phyloP scores from a whole-genome alignment of 2,797 vertebrate genomes.

The Halcyon badia region DNA sequence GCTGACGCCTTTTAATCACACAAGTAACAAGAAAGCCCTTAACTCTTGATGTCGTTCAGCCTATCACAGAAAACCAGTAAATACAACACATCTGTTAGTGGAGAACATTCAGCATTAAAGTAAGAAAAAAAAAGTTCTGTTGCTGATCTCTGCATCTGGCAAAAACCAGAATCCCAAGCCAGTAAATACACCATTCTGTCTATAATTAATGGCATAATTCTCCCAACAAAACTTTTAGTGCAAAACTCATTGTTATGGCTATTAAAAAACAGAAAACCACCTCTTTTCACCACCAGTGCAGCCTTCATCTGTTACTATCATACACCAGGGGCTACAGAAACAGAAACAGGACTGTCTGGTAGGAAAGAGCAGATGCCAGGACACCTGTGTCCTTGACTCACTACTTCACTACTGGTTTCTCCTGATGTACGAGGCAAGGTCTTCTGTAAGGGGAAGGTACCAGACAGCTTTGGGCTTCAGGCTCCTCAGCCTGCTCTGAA shows the following conservation, averaged over 20 bases:
- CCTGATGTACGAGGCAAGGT: background rate
- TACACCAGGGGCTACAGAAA: background rate
- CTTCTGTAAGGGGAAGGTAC: background rate
- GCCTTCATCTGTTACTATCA: background rate
- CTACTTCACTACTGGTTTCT: background rate
- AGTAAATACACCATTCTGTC: background rate
- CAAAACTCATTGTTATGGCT: background rate
- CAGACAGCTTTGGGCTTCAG: background rate
- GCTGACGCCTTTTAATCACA: background rate
- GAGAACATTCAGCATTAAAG: background rate
- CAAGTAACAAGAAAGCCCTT: background rate
- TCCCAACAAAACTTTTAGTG: background rate
- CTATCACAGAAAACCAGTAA: background rate
- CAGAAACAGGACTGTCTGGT: background rate
- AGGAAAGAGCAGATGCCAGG: background rate
- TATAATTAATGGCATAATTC: background rate
- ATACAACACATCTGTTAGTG: conserved; percentile 1
- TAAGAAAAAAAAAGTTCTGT: background rate
- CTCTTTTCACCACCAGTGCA: background rate
- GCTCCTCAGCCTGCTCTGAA: background rate
- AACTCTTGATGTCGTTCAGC: background rate
- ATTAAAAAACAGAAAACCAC: background rate
- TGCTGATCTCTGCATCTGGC: background rate
- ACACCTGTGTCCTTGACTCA: background rate
- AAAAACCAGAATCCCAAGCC: background rate